Evolutionary conservation across 2,888 invertebrate genomes (phyloP).

Genomic region (Andrena trimmerana): DNA sequence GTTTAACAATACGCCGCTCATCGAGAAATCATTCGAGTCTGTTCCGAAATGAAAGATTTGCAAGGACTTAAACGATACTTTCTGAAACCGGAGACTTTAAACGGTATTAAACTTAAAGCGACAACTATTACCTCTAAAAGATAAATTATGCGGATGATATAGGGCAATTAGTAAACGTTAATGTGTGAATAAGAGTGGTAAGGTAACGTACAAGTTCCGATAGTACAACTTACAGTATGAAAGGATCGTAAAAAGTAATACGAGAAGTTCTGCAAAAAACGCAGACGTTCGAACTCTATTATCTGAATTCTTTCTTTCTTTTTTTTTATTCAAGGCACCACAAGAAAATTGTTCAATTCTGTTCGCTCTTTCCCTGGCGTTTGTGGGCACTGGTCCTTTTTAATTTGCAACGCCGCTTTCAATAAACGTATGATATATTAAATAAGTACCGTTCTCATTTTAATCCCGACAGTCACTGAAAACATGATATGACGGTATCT

Average conservation of each 20-base stretch:
- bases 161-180: slow-evolving; percentile 48
- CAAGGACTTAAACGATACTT: slow-evolving; percentile 38
- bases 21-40: slow-evolving; percentile 43
- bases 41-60: slow-evolving; percentile 23
- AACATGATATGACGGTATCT: slow-evolving; percentile 51
- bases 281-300: slow-evolving; percentile 49
- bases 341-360: slow-evolving; percentile 58
- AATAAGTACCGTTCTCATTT: slow-evolving; percentile 59
- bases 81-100: slow-evolving; percentile 42
- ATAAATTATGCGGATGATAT: slow-evolving; percentile 59
- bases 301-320: slow-evolving; percentile 42
- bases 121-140: slow-evolving; percentile 53
- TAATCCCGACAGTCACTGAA: slow-evolving; percentile 43
- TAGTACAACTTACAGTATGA: slow-evolving; percentile 55
- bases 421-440: slow-evolving; percentile 56
- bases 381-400: slow-evolving; percentile 39
- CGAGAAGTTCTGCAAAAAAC: slow-evolving; percentile 45
- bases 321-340: slow-evolving; percentile 64
- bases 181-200: slow-evolving; percentile 53
- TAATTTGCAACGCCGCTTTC: slow-evolving; percentile 50
- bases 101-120: slow-evolving; percentile 48
- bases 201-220: slow-evolving; percentile 55
- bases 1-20: slow-evolving; percentile 39
- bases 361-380: slow-evolving; percentile 37
- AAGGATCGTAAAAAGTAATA: slow-evolving; percentile 48